phyloP scores from a whole-genome alignment of 1,140 invertebrate species.

The Nymphalis io region DNA sequence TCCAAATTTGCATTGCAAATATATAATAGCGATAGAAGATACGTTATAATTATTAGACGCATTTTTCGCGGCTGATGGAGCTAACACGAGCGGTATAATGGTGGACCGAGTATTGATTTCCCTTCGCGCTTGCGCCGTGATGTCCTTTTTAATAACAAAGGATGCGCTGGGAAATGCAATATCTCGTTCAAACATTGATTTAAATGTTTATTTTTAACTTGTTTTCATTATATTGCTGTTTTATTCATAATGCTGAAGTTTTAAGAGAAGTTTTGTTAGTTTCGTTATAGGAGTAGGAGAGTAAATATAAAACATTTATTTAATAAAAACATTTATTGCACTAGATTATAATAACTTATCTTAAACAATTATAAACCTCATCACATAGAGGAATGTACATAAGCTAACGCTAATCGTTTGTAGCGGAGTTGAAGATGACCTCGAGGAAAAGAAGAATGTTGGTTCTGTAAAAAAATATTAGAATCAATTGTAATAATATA shows the following conservation, averaged over 20 bases:
- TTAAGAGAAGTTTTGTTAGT: too few species aligned
- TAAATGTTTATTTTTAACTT: too few species aligned
- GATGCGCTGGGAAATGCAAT: neutral
- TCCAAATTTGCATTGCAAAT: constrained; percentile 64
- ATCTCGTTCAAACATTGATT: too few species aligned
- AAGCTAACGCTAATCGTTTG: neutral
- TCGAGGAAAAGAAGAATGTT: constrained; percentile 49
- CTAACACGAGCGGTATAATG: neutral
- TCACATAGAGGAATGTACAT: constrained; percentile 13
- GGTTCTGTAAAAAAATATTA: constrained; percentile 34
- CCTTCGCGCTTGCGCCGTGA: constrained; percentile 35
- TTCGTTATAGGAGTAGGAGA: neutral
- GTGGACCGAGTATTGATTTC: constrained; percentile 34
- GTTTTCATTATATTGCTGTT: too few species aligned
- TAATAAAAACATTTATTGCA: constrained; percentile 30
- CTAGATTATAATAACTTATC: constrained; percentile 25
- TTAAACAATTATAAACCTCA: constrained; percentile 10
- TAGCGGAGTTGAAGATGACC: neutral
- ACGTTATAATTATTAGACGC: constrained; percentile 15
- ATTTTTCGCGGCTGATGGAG: constrained; percentile 9
- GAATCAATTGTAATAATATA: too few species aligned
- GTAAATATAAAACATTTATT: neutral
- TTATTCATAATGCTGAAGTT: too few species aligned
- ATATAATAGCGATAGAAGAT: constrained; percentile 34
- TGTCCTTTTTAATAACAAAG: neutral